Base-by-base conservation (phyloP, 2,797 vertebrate species). In the Acanthurus lineatus region DNA sequence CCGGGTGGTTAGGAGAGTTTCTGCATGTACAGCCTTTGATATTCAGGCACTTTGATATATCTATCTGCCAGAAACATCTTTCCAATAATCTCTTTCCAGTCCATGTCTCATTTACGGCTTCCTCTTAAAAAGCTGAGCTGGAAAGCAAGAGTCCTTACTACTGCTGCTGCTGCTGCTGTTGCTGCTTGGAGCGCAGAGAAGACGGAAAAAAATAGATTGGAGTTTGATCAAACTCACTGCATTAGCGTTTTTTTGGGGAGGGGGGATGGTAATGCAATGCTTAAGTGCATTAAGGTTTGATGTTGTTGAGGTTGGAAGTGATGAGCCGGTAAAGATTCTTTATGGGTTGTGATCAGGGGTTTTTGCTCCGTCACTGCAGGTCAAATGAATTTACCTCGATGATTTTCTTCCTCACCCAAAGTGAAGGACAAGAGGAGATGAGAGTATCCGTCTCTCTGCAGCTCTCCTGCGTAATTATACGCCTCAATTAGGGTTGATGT, bases 21-120 rank as follows among this genome's bases (percentile, higher is more conserved):
- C 59, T 88, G 81, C 77, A 42, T 88, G 76, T 85, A 58, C 69
- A 20, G 57, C 71, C 85, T 93, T 92, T 92, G 86, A 93, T 91
- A 85, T 86, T 66, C 52, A 77, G 45, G 77, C 83, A 74, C 92
- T 92, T 90, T 91, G 86, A 90, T 86, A 85, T 79, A 73, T 87
- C 85, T 83, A 73, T 89, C 88, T 83, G 67, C 83, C 79, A 79
- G 71, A 81, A 82, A 77, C 65, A 82, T 88, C 81, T 76, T 82
- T 91, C 83, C 77, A 76, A 73, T 87, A 79, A 85, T 86, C 54
- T 78, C 56, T 69, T 60, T 86, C 76, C 77, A 89, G 76, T 83
- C 79, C 72, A 49, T 68, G 60, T 74, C 82, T 88, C 77, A 79
- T 85, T 91, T 86, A 74, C 73, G 42, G 44, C 49, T 83, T 78